A percentile compares a stretch with the other conserved stretches of the same genome.
Conservation (phyloP, 2,797 vertebrate species). For the Paedocypris micromegethes region DNA sequence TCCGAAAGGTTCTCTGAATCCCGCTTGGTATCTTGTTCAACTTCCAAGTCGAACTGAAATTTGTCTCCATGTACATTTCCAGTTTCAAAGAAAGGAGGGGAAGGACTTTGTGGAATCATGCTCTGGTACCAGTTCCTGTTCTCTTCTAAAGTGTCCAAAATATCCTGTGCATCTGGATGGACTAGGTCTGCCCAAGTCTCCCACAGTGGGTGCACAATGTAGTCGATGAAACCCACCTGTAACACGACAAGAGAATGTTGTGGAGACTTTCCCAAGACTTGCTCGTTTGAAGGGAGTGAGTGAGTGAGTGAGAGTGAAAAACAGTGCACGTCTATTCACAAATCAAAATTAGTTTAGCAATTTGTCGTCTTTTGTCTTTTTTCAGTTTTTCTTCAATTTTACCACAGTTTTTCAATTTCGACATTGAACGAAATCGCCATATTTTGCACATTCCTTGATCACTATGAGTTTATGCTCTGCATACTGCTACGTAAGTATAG, state of each 20-base stretch:
- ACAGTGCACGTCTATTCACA: too few relatives aligned
- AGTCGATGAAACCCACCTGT: constrained; percentile 97
- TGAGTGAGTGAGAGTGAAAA: too few relatives aligned
- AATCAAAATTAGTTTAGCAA: too few relatives aligned
- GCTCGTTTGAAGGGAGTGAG: too few relatives aligned
- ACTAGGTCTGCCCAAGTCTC: constrained; percentile 98
- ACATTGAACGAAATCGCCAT: too few relatives aligned
- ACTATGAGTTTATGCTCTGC: too few relatives aligned
- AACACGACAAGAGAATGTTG: neutral
- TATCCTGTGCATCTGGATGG: constrained; percentile 95
- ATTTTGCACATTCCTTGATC: too few relatives aligned
- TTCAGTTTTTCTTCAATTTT: too few relatives aligned
- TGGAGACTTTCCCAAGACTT: too few relatives aligned
- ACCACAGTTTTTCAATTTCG: too few relatives aligned
- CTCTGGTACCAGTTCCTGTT: constrained; percentile 99
- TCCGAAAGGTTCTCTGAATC: constrained; percentile 61
- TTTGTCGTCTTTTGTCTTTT: too few relatives aligned
- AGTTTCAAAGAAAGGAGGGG: constrained; percentile 84
- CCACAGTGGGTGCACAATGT: constrained; percentile 96
- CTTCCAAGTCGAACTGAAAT: constrained; percentile 87
- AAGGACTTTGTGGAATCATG: constrained; percentile 97
- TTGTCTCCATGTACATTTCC: constrained; percentile 80
- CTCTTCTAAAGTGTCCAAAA: constrained; percentile 93
- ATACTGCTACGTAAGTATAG: too few relatives aligned
- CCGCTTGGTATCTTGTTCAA: constrained; percentile 66